These are phyloP conservation scores for Bos indicus DNA, from an alignment of 2,113 vertebrate genomes.

Conservation along the genomic window DNA sequence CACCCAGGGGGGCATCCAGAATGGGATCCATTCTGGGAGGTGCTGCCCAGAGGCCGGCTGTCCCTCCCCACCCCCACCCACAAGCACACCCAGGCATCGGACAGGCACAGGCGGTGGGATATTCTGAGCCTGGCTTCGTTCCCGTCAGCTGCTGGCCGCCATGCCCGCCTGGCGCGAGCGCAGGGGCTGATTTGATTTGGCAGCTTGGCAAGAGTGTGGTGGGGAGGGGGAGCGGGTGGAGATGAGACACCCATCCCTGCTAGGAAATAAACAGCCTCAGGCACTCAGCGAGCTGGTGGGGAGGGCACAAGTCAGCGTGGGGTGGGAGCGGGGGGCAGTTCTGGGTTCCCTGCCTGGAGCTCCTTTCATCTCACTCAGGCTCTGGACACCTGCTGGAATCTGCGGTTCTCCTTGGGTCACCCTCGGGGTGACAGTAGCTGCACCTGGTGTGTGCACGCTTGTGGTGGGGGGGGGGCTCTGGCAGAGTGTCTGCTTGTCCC, in stretches of 20 bases:
- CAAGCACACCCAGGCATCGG: constrained; percentile 39
- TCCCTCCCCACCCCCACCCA: constrained; percentile 13
- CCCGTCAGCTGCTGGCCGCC: constrained; percentile 74
- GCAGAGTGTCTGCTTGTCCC: not conserved
- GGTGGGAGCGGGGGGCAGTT: not conserved
- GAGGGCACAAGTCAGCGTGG: not conserved
- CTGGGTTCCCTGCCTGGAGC: not conserved
- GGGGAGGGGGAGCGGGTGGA: constrained; percentile 47
- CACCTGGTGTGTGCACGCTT: constrained; percentile 11
- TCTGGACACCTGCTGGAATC: constrained; percentile 16
- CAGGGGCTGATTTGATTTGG: constrained; percentile 77
- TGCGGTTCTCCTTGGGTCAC: not conserved
- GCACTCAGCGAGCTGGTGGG: not conserved
- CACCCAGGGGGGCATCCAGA: not conserved
- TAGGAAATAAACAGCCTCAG: constrained; percentile 69
- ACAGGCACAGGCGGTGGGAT: constrained; percentile 67
- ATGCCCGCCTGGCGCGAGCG: constrained; percentile 69
- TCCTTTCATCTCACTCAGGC: not conserved
- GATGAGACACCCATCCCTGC: constrained; percentile 51
- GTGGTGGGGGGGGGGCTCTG: not conserved
- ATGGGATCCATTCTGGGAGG: not conserved
- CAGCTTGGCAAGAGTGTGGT: constrained; percentile 70
- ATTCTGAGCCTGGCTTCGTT: constrained; percentile 74
- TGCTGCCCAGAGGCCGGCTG: not conserved
- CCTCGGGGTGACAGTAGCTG: not conserved